phyloP scores from a whole-genome alignment of 2,797 vertebrate species.

The Pseudochirops corinnae region DNA sequence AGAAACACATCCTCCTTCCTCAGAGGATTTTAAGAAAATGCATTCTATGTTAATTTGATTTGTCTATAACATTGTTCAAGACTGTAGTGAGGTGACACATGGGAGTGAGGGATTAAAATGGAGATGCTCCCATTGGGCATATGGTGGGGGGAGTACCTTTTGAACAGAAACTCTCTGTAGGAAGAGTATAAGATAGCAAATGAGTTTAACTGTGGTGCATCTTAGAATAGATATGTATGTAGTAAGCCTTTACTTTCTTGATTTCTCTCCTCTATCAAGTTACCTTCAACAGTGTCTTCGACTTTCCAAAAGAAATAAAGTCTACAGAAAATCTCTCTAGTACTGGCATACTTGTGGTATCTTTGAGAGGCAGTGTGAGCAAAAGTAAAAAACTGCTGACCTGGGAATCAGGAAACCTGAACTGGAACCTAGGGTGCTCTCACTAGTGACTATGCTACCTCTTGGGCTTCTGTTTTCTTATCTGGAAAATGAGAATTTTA shows the following conservation, averaged over 20 bases:
- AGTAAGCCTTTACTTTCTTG: background rate
- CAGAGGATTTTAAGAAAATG: background rate
- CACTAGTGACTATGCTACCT: background rate
- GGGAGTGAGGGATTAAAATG: background rate
- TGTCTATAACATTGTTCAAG: background rate
- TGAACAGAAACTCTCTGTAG: background rate
- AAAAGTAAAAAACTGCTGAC: background rate
- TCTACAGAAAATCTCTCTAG: background rate
- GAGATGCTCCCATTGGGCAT: background rate
- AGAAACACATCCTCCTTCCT: conserved; percentile 34
- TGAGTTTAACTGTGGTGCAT: background rate
- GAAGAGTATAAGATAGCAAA: background rate
- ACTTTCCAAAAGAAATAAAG: background rate
- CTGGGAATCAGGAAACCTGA: background rate
- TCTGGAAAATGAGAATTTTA: background rate
- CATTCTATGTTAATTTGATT: background rate
- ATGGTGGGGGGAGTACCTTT: background rate
- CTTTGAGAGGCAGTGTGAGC: background rate
- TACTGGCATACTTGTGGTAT: background rate
- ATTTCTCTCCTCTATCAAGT: background rate
- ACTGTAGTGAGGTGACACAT: background rate
- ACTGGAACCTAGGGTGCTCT: background rate
- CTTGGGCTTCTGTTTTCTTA: background rate
- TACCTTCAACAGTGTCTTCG: background rate
- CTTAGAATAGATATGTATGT: background rate